A percentile compares a stretch with the other conserved stretches of the same genome.
Conservation (phyloP, 2,113 vertebrate genomes). For the Caranx melampygus region DNA sequence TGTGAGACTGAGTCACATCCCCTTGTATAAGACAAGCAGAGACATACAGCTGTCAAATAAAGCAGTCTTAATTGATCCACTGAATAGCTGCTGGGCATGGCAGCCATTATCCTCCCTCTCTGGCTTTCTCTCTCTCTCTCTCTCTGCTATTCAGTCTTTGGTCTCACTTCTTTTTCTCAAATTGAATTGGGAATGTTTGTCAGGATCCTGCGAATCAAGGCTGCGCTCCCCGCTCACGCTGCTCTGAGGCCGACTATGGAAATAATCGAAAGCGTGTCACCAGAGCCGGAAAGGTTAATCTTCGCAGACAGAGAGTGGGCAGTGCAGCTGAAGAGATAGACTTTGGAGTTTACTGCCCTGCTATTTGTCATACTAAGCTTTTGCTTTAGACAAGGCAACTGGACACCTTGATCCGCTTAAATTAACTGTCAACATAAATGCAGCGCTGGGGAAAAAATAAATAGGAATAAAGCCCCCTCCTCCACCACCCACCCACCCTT, state of each 20-base stretch:
- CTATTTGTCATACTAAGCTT: slow-evolving; percentile 81
- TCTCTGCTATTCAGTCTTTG: slow-evolving; percentile 7
- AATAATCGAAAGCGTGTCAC: slow-evolving; percentile 75
- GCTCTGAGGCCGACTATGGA: slow-evolving; percentile 55
- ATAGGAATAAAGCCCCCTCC: slow-evolving; percentile 49
- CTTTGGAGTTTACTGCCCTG: slow-evolving; percentile 72
- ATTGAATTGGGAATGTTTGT: slow-evolving; percentile 53
- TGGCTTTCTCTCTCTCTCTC: slow-evolving; percentile 8
- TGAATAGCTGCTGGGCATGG: slow-evolving; percentile 18
- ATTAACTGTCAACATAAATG: slow-evolving; percentile 83
- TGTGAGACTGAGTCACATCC: slow-evolving; percentile 3
- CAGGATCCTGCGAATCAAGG: slow-evolving; percentile 47
- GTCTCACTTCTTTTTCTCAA: slow-evolving; percentile 1
- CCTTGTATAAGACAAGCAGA: neutral
- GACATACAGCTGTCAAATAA: slow-evolving; percentile 30
- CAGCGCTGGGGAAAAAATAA: slow-evolving; percentile 63
- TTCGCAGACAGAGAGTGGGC: slow-evolving; percentile 74
- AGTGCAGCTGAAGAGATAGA: slow-evolving; percentile 67
- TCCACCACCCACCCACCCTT: neutral
- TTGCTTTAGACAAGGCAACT: slow-evolving; percentile 73
- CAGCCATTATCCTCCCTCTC: slow-evolving; percentile 6
- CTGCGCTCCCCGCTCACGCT: slow-evolving; percentile 9
- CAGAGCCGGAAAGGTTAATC: slow-evolving; percentile 76
- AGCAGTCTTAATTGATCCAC: slow-evolving; percentile 32
- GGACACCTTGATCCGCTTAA: slow-evolving; percentile 80